These are phyloP conservation scores for Chymomyza fuscimana DNA, from an alignment of 2,888 invertebrate genomes.

Conservation along the genomic window DNA sequence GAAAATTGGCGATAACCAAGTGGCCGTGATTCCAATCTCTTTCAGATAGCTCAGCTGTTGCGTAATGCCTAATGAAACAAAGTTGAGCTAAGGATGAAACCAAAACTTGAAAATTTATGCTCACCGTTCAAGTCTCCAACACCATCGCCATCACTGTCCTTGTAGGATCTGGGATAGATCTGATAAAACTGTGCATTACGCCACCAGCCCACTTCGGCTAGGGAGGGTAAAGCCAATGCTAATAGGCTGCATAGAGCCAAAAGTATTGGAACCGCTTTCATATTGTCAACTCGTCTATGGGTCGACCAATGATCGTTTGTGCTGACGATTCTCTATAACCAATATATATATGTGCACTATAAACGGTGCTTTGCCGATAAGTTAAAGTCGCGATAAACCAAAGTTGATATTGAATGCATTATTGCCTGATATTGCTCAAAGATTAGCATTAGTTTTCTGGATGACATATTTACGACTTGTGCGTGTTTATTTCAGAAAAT, in stretches of 20 bases:
- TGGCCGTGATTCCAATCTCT: constrained; percentile 84
- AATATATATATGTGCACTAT: constrained; percentile 49
- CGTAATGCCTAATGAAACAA: constrained; percentile 81
- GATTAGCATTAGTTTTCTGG: constrained; percentile 43
- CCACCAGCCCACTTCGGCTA: constrained; percentile 85
- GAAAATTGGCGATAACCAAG: constrained; percentile 88
- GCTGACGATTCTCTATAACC: constrained; percentile 36
- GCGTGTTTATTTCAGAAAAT: neutral
- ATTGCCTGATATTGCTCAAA: constrained; percentile 28
- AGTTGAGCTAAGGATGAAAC: neutral
- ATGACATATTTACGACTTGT: constrained; percentile 41
- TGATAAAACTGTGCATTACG: constrained; percentile 90
- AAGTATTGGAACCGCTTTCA: constrained; percentile 29
- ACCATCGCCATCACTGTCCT: constrained; percentile 91
- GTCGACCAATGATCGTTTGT: constrained; percentile 31
- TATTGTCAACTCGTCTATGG: constrained; percentile 33
- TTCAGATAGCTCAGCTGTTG: constrained; percentile 84
- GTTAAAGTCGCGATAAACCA: constrained; percentile 45
- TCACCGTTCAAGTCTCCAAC: constrained; percentile 90
- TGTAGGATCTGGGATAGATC: constrained; percentile 91
- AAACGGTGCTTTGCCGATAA: constrained; percentile 16
- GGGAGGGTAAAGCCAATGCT: constrained; percentile 43
- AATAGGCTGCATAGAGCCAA: constrained; percentile 44
- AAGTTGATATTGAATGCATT: constrained; percentile 4
- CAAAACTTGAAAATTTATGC: neutral